These are phyloP conservation scores for Speoplatyrhinus poulsoni DNA, from an alignment of 2,113 vertebrate species.

Conservation along the genomic window DNA sequence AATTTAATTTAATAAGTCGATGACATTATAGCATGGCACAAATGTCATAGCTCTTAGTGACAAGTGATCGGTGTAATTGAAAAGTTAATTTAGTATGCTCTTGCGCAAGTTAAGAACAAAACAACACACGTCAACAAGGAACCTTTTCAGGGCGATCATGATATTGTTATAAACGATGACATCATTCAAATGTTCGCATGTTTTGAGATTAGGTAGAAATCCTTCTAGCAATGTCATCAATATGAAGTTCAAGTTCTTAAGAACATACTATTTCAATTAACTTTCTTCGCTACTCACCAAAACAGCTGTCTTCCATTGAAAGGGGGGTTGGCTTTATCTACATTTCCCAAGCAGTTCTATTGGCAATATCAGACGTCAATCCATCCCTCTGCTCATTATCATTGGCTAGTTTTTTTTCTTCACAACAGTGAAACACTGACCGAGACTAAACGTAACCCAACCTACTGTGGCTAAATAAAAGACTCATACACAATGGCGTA, in stretches of 20 bases:
- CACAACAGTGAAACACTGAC: constrained; percentile 33
- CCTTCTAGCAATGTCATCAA: not conserved
- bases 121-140: constrained; percentile 66
- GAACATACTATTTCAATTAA: constrained; percentile 61
- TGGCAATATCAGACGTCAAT: constrained; percentile 31
- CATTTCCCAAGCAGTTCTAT: constrained; percentile 20
- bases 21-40: not conserved
- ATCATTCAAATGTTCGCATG: constrained; percentile 11
- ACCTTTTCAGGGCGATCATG: constrained; percentile 33
- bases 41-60: not conserved
- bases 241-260: constrained; percentile 18
- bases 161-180: constrained; percentile 31
- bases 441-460: not conserved
- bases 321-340: constrained; percentile 56
- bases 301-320: constrained; percentile 64
- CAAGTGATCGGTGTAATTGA: not conserved
- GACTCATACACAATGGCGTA: too few species aligned
- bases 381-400: not conserved
- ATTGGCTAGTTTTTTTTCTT: constrained; percentile 43
- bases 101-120: constrained; percentile 48
- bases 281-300: constrained; percentile 67
- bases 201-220: not conserved
- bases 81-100: constrained; percentile 19
- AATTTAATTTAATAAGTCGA: too few species aligned
- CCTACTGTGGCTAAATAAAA: too few species aligned